Base-by-base conservation (phyloP, 2,888 invertebrate genomes). In the Pandemis corylana region DNA sequence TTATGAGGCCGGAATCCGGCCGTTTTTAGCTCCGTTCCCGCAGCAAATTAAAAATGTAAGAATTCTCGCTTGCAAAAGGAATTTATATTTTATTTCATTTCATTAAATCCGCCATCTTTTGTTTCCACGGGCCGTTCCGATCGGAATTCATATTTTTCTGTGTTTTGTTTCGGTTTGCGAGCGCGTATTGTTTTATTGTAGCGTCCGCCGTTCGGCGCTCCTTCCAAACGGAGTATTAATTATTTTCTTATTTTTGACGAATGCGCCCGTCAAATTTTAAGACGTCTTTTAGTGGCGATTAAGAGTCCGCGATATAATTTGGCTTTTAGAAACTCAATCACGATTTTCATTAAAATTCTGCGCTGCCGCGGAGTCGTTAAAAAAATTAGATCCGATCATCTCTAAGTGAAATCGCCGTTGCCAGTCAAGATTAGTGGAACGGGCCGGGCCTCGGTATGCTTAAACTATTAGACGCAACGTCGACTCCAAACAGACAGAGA, bases 81-180 rank as follows among this genome's bases (percentile, higher is more conserved):
- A 93, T 93, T 92, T 93, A 94, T 94, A 94, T 94, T 93, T 93
- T 93, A 93, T 94, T 93, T 93, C 91, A 93, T 94, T 94, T 92
- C 92, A 93, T 93, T 93, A 93, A 94, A 93, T 93, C 93, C 93
- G 87, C 93, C 92, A 94, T 94, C 93, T 93, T 94, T 93, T 94
- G 93, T 93, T 93, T 91, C 91, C 91, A 87, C 85, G 89, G 89
- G 81, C 88, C 87, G 89, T 88, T 88, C 85, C 91, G 91, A 94
- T 93, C 85, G 94, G 94, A 93, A 94, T 94, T 94, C 94, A 94
- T 94, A 94, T 94, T 94, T 94, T 94, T 93, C 94, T 94, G 93
- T 91, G 93, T 94, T 94, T 92, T 93, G 93, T 94, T 93, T 91
- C 90, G 91, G 88, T 89, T 90, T 89, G 89, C 89, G 89, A 86